phyloP scores from a whole-genome alignment of 2,113 vertebrate species.

The Chamaea fasciata region DNA sequence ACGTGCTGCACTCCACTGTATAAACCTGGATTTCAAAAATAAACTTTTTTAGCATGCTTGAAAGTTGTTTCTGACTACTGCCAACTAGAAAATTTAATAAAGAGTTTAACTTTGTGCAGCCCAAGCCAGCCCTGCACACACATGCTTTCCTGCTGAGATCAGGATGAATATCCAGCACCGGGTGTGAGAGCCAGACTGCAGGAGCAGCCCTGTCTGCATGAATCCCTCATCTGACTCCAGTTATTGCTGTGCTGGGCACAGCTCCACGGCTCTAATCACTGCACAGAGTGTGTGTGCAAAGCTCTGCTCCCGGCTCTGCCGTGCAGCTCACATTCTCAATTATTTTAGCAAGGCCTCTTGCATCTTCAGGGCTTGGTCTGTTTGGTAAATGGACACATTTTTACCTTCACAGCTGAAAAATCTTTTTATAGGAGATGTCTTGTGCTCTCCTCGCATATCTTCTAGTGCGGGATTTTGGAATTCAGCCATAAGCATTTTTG shows the following conservation, averaged over 20 bases:
- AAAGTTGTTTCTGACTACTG: conserved; percentile 52
- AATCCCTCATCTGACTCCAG: background rate
- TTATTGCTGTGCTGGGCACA: background rate
- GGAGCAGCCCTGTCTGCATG: conserved; percentile 14
- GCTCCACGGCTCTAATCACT: background rate
- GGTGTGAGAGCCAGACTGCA: conserved; percentile 10
- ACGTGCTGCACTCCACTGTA: conserved; percentile 18
- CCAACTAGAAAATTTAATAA: conserved; percentile 56
- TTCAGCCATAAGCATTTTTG: background rate
- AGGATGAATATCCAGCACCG: background rate
- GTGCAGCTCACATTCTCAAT: background rate
- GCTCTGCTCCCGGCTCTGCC: conserved; percentile 16
- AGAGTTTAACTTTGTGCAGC: conserved; percentile 32
- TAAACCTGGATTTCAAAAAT: conserved; percentile 60
- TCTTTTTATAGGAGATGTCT: background rate
- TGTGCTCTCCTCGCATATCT: background rate
- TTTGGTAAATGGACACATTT: background rate
- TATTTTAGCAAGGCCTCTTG: background rate
- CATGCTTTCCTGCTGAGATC: conserved; percentile 57
- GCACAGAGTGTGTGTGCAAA: background rate
- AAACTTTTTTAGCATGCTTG: conserved; percentile 31
- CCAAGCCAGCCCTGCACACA: conserved; percentile 47
- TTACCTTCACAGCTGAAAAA: background rate
- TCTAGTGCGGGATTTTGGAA: background rate
- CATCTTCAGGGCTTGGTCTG: background rate